Base-by-base conservation (phyloP, 2,888 invertebrate genomes). In the Drosophila longiperda region DNA sequence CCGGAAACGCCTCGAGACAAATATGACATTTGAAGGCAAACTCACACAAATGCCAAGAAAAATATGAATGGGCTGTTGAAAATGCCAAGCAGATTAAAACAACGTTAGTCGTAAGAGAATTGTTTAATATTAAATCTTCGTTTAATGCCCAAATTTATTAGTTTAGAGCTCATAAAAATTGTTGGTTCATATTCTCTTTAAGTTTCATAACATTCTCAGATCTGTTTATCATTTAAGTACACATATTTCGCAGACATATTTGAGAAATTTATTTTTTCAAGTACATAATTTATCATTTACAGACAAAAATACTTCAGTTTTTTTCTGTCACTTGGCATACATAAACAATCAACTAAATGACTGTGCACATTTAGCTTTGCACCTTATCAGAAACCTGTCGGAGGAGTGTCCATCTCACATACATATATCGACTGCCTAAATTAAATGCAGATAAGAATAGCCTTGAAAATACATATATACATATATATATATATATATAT, bases 331-430 rank as follows among this genome's bases (percentile, higher is more conserved):
- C 42, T 50, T 66, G 55, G 67, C 67, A 67, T 63, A 29, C 53
- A 69, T 54, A 80, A 78, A 81, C 75, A 86, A 83, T 83, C 86
- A 79, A 69, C 79, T 73, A 80, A 83, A 73, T 81, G 83, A 81
- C 77, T 50, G 40, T 42, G 68, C 72, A 71, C 66, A 64, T 83
- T 66, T 78, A 32, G 49, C 53, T 54, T 33, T 70, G 68, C 78
- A 76, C 76, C 72, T 76, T 79, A 68, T 66, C 67, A 50, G 33
- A 48, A 64, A 36, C 55, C 42, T 49, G 52, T 32, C 6, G 32
- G n/a, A 53, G 29, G 34, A 15, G 29, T 9, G n/a, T 12, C 11
- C 9, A 32, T 29, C 36, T n/a, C 52, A 23, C 34, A 52, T n/a
- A 15, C 45, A 67, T n/a, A 11, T 33, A 59, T n/a, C 20, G 60